These are phyloP conservation scores for Trichosurus vulpecula DNA, from an alignment of 2,797 vertebrate genomes.

Conservation along the genomic window DNA sequence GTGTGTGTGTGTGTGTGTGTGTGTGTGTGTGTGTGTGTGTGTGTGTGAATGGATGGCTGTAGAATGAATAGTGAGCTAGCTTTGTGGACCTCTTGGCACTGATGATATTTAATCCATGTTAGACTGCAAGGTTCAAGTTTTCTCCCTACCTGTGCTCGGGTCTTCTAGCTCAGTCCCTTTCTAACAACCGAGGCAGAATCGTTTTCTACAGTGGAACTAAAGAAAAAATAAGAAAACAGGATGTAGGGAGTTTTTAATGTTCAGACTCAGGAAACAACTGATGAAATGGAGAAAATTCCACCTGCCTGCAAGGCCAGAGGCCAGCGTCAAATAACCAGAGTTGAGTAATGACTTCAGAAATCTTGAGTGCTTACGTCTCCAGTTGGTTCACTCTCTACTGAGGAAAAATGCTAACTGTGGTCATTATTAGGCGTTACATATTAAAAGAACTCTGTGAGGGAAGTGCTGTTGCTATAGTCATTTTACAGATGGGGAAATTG, in stretches of 20 bases:
- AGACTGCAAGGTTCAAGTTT: conserved; percentile 12
- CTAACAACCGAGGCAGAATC: conserved; percentile 14
- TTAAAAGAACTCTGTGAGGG: not conserved
- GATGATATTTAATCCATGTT: conserved; percentile 29
- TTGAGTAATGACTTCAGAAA: not conserved
- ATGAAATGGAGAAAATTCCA: not conserved
- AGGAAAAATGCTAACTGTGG: not conserved
- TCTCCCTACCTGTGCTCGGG: not conserved
- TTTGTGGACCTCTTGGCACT: conserved; percentile 12
- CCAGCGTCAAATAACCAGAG: not conserved
- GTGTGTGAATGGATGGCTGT: not conserved
- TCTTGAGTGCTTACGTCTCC: not conserved
- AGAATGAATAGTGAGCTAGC: not conserved
- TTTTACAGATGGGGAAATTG: not conserved
- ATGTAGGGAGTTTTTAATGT: not conserved
- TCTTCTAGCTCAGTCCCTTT: conserved; percentile 8
- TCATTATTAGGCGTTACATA: not conserved
- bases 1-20: not conserved
- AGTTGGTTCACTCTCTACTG: not conserved
- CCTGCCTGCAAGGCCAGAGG: not conserved
- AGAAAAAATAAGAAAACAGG: not conserved
- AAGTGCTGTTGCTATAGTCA: not conserved
- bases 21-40: not conserved
- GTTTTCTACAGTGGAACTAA: conserved; percentile 22
- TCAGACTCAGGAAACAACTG: not conserved